These are phyloP conservation scores for Brachylomia viminalis DNA, from an alignment of 2,888 invertebrate species.

Conservation along the genomic window DNA sequence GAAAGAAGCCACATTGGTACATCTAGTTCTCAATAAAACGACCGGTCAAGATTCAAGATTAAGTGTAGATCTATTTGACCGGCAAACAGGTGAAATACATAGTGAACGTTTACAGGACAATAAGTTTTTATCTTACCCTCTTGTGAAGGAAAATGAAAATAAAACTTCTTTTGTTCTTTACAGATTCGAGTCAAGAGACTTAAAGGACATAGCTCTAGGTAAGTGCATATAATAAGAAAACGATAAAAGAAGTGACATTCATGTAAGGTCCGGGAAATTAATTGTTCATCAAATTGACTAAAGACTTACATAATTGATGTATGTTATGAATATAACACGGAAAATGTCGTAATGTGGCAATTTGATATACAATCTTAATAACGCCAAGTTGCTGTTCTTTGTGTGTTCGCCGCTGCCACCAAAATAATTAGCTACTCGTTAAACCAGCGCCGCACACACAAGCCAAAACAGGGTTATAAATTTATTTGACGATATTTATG, in stretches of 20 bases:
- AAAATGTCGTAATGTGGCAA: too few relatives aligned
- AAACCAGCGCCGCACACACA: too few relatives aligned
- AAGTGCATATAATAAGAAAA: constrained; percentile 23
- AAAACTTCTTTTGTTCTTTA: constrained; percentile 27
- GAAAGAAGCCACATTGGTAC: too few relatives aligned
- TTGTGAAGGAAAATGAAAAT: constrained; percentile 18
- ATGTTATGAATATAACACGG: too few relatives aligned
- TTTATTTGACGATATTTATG: too few relatives aligned
- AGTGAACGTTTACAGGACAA: constrained; percentile 3
- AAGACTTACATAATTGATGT: too few relatives aligned
- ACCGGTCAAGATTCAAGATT: neutral
- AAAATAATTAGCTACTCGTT: too few relatives aligned
- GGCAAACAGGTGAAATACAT: neutral
- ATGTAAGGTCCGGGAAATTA: neutral
- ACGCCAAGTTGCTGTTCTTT: too few relatives aligned
- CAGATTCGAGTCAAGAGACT: constrained; percentile 38
- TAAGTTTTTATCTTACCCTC: constrained; percentile 23
- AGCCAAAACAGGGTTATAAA: too few relatives aligned
- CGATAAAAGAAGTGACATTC: constrained; percentile 3
- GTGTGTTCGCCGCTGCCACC: too few relatives aligned
- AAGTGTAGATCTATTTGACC: neutral
- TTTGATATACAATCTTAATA: too few relatives aligned
- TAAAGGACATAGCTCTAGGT: constrained; percentile 15
- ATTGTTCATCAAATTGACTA: too few relatives aligned
- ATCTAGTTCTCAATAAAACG: neutral